A percentile compares a stretch with the other conserved stretches of the same genome.
Evolutionary conservation across 2,113 vertebrate genomes (phyloP).

Genomic region (Cyprinodon brontotheroides): DNA sequence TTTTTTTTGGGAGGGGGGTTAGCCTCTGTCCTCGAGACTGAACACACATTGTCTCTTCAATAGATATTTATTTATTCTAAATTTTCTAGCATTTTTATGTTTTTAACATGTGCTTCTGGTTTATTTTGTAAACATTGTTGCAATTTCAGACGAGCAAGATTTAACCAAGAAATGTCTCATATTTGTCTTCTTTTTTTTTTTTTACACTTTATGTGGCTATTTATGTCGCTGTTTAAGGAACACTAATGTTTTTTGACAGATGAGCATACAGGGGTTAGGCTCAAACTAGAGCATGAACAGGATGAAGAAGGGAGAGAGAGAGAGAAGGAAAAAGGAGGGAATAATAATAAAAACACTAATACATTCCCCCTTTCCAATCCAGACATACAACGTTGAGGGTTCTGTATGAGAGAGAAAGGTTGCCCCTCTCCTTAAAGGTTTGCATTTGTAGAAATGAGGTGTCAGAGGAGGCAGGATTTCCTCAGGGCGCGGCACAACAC

Average conservation of each 20-base stretch:
- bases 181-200: conserved; percentile 78
- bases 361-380: conserved; percentile 47
- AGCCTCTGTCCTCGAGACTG: conserved; percentile 76
- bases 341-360: conserved; percentile 47
- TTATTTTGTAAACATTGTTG: conserved; percentile 76
- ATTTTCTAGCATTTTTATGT: conserved; percentile 46
- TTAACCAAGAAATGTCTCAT: conserved; percentile 71
- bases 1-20: conserved; percentile 60
- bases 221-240: conserved; percentile 85
- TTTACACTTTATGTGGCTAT: conserved; percentile 85
- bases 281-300: conserved; percentile 84
- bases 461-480: conserved; percentile 83
- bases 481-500: conserved; percentile 75
- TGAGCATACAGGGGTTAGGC: conserved; percentile 88
- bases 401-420: conserved; percentile 44
- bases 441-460: conserved; percentile 83
- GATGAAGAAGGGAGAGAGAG: conserved; percentile 69
- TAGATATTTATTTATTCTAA: conserved; percentile 70
- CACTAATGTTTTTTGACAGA: conserved; percentile 90
- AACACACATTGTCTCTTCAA: conserved; percentile 77
- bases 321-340: conserved; percentile 18
- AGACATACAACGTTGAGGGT: conserved; percentile 51
- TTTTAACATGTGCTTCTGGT: conserved; percentile 67
- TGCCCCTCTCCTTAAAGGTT: conserved; percentile 72
- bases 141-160: conserved; percentile 66